These are phyloP conservation scores for Neodiprion pinetum DNA, from an alignment of 1,140 invertebrate genomes.

Conservation along the genomic window DNA sequence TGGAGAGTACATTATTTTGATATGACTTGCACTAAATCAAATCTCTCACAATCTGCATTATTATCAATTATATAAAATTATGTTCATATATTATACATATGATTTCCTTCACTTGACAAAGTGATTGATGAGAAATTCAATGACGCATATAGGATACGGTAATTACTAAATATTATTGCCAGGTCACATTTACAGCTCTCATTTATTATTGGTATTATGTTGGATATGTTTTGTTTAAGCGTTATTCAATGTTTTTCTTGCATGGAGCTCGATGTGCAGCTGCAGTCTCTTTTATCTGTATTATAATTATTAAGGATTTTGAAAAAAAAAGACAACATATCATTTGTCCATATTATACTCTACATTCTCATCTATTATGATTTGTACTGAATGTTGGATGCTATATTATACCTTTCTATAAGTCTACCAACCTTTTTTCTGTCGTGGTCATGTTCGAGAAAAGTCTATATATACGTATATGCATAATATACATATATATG, in stretches of 20 bases:
- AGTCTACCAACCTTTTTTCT: constrained; percentile 40
- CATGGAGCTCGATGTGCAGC: constrained; percentile 63
- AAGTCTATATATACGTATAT: constrained; percentile 43
- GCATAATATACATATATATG: constrained; percentile 1
- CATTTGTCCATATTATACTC: constrained; percentile 26
- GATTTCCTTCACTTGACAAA: constrained; percentile 15
- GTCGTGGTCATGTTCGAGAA: constrained; percentile 49
- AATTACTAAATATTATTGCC: constrained; percentile 5
- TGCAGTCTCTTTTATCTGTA: constrained; percentile 56
- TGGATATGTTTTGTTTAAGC: constrained; percentile 53
- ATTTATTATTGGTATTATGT: constrained; percentile 33
- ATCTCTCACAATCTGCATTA: constrained; percentile 12
- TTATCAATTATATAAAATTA: constrained; percentile 23
- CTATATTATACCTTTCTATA: constrained; percentile 40
- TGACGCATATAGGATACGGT: constrained; percentile 24
- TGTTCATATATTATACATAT: constrained; percentile 13
- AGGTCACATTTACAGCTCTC: constrained; percentile 11
- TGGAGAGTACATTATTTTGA: not conserved
- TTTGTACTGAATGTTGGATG: constrained; percentile 56
- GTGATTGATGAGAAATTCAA: constrained; percentile 7
- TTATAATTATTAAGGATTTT: constrained; percentile 38
- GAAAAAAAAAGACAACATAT: constrained; percentile 21
- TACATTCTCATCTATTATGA: constrained; percentile 25
- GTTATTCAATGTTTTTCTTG: constrained; percentile 61
- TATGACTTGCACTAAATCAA: constrained; percentile 9